phyloP scores from a whole-genome alignment of 2,797 vertebrate species.

The Karalla daura region DNA sequence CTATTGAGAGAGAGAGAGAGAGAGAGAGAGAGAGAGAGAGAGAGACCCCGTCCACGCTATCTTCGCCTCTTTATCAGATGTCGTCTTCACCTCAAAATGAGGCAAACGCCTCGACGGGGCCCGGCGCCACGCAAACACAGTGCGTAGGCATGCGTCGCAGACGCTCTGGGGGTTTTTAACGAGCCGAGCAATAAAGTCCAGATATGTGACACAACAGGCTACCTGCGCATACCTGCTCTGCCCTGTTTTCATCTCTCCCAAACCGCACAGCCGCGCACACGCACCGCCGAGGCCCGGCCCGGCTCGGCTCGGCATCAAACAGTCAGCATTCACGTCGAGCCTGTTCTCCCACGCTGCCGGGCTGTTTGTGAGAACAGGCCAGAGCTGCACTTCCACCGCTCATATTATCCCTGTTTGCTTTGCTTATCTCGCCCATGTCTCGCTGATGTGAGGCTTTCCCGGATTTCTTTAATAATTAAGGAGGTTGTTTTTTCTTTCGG shows the following conservation, averaged over 20 bases:
- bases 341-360: constrained; percentile 44
- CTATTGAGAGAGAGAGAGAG: neutral
- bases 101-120: neutral
- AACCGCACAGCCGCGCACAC: constrained; percentile 25
- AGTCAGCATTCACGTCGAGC: constrained; percentile 40
- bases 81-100: neutral
- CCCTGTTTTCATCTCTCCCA: constrained; percentile 11
- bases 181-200: constrained; percentile 51
- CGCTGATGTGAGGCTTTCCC: neutral
- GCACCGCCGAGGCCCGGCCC: neutral
- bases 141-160: neutral
- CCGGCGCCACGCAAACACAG: neutral
- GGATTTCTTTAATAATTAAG: neutral
- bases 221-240: constrained; percentile 71
- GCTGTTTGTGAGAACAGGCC: constrained; percentile 5
- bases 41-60: no score
- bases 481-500: neutral
- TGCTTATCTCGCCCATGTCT: constrained; percentile 50
- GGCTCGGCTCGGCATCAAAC: no score
- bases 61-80: no score
- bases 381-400: constrained; percentile 1
- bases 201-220: constrained; percentile 29
- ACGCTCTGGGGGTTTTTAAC: constrained; percentile 46
- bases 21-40: no score
- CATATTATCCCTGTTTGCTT: constrained; percentile 35